Conservation (phyloP, 35 echinoderm and acorn worm genomes). For the Lytechinus variegatus region DNA sequence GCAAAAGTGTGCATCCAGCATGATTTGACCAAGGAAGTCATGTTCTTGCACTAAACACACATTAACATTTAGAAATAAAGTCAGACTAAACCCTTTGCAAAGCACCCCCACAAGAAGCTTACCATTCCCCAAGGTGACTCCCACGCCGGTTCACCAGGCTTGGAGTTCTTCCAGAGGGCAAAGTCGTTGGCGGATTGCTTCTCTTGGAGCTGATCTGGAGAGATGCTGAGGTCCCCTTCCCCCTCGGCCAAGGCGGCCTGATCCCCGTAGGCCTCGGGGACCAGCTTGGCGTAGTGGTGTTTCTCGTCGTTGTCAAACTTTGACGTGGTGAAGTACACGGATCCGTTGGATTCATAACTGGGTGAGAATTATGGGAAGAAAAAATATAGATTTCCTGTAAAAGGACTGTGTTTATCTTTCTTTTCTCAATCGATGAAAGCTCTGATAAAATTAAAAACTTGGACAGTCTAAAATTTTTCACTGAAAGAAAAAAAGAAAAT, state of each 20-base stretch:
- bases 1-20: no score
- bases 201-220: constrained; percentile 84
- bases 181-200: constrained; percentile 92
- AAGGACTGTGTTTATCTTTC: no score
- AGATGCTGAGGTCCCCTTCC: constrained; percentile 88
- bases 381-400: no score
- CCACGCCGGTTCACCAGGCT: constrained; percentile 95
- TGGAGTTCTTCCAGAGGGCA: constrained; percentile 97
- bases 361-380: background rate
- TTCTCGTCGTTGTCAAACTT: constrained; percentile 78
- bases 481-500: no score
- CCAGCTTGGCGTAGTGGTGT: constrained; percentile 95
- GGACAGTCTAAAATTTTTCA: no score
- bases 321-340: constrained; percentile 92
- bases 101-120: background rate
- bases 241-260: constrained; percentile 80
- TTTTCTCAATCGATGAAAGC: no score
- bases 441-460: no score
- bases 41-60: no score
- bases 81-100: no score
- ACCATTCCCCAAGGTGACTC: constrained; percentile 98
- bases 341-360: constrained; percentile 96
- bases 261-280: constrained; percentile 87
- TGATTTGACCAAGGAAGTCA: no score
- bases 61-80: no score